A percentile compares a stretch with the other conserved stretches of the same genome.
These are phyloP conservation scores for Leptobrachium leishanense DNA, from an alignment of 2,113 vertebrate genomes.

Conservation along the genomic window DNA sequence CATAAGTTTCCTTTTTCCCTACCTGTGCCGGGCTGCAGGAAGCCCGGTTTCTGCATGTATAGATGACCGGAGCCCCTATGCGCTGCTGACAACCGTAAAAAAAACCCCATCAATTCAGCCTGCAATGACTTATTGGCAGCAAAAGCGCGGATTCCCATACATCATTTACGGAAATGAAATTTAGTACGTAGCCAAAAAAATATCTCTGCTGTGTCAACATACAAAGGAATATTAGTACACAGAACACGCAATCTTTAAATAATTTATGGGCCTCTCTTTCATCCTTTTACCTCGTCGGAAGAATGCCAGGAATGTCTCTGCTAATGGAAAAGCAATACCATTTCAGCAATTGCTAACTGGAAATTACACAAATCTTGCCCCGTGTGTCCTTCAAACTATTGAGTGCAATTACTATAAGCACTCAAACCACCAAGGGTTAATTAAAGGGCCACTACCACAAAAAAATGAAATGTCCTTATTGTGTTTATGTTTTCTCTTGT, in stretches of 20 bases:
- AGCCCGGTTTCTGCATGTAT: too few species aligned
- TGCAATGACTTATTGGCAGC: too few species aligned
- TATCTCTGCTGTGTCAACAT: conserved; percentile 34
- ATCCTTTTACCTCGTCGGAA: conserved; percentile 52
- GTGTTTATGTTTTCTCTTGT: too few species aligned
- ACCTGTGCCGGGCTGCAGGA: too few species aligned
- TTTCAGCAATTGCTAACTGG: background rate
- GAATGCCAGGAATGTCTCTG: conserved; percentile 55
- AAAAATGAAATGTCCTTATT: too few species aligned
- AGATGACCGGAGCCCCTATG: background rate
- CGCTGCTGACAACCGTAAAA: background rate
- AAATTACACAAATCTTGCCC: background rate
- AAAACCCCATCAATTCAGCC: too few species aligned
- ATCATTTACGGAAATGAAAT: conserved; percentile 39
- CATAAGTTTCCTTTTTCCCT: too few species aligned
- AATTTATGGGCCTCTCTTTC: conserved; percentile 61
- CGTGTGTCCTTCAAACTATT: background rate
- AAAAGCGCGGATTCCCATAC: background rate
- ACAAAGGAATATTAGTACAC: conserved; percentile 56
- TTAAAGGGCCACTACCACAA: too few species aligned
- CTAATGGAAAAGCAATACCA: conserved; percentile 53
- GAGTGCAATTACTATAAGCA: background rate
- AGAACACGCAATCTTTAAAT: conserved; percentile 57
- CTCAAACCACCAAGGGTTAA: too few species aligned
- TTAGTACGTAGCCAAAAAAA: background rate